phyloP scores from a whole-genome alignment of 2,888 invertebrate genomes.

The Sinotaia quadrata region DNA sequence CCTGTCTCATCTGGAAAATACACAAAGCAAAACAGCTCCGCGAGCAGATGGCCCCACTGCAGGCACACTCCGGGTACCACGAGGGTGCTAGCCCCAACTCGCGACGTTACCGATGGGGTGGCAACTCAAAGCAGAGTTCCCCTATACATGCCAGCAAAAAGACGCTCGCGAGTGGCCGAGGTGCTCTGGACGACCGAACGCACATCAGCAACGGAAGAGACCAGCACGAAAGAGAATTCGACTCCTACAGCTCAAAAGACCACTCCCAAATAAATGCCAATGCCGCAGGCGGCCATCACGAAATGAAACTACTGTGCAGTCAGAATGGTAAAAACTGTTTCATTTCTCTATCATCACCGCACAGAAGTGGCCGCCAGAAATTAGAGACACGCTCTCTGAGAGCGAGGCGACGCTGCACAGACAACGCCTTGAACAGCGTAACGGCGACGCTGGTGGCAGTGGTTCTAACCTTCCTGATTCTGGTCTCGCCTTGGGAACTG shows the following conservation, averaged over 20 bases:
- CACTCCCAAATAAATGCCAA: neutral
- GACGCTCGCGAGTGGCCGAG: neutral
- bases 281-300: neutral
- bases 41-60: slow-evolving; percentile 30
- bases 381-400: slow-evolving; percentile 1
- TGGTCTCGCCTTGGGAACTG: slow-evolving; percentile 69
- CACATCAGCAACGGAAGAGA: neutral
- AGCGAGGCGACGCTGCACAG: slow-evolving; percentile 40
- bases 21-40: slow-evolving; percentile 32
- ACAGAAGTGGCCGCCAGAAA: neutral
- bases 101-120: slow-evolving; percentile 45
- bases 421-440: slow-evolving; percentile 65
- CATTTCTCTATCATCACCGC: slow-evolving; percentile 1
- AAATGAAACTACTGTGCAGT: slow-evolving; percentile 22
- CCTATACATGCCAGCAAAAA: slow-evolving; percentile 1
- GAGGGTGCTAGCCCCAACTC: neutral
- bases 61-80: slow-evolving; percentile 35
- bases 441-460: slow-evolving; percentile 68
- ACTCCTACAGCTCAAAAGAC: slow-evolving; percentile 10
- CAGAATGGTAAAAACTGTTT: slow-evolving; percentile 9
- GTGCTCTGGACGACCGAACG: neutral
- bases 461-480: slow-evolving; percentile 64
- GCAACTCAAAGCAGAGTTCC: slow-evolving; percentile 2
- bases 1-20: slow-evolving; percentile 58
- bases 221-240: slow-evolving; percentile 7